Evolutionary conservation across 2,113 vertebrate species (phyloP).

Genomic region (Dicaeum eximium): DNA sequence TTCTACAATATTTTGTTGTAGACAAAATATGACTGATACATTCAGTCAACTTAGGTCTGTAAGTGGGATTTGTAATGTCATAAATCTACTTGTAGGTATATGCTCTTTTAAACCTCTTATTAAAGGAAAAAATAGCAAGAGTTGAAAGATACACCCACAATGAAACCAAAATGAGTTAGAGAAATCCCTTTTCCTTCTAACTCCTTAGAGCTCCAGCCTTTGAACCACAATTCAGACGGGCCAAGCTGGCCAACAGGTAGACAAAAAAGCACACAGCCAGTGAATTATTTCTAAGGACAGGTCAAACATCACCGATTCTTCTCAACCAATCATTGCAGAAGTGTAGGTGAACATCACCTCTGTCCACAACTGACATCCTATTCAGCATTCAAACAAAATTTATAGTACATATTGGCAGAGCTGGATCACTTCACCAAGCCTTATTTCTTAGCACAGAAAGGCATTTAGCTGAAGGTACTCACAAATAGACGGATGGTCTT

Average conservation of each 20-base stretch:
- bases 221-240: neutral
- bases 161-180: neutral
- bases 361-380: neutral
- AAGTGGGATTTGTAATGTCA: neutral
- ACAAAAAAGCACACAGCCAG: neutral
- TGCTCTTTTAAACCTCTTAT: neutral
- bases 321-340: neutral
- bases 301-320: neutral
- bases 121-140: neutral
- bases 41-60: neutral
- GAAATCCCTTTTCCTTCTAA: neutral
- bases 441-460: neutral
- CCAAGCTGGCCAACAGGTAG: neutral
- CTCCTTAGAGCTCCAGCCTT: neutral
- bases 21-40: too few species aligned
- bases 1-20: neutral
- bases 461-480: neutral
- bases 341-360: neutral
- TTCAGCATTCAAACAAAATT: conserved; percentile 17
- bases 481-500: neutral
- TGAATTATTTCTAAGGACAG: neutral
- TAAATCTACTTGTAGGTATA: neutral
- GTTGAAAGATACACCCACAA: neutral
- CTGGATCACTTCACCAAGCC: neutral
- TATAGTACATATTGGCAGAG: neutral